phyloP scores from a whole-genome alignment of 2,797 vertebrate genomes.

The Cheirogaleus major region DNA sequence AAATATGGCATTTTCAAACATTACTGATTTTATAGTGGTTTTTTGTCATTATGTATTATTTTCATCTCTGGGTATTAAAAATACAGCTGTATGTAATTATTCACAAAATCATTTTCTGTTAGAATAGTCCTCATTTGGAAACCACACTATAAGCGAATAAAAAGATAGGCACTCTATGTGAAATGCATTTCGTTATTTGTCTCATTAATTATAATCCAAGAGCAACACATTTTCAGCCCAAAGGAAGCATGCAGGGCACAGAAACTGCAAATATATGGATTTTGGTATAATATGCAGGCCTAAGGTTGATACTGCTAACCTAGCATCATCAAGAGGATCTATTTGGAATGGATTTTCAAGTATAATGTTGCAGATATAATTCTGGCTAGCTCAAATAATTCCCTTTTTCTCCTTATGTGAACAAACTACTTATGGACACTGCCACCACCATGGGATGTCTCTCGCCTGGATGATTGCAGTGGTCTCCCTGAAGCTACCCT shows the following conservation, averaged over 20 bases:
- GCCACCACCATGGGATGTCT: background rate
- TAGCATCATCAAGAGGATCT: background rate
- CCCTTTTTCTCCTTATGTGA: background rate
- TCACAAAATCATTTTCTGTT: conserved; percentile 39
- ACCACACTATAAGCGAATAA: background rate
- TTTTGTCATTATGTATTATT: conserved; percentile 36
- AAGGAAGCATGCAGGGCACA: background rate
- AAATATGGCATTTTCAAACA: conserved; percentile 39
- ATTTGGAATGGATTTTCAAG: background rate
- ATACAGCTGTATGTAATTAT: conserved; percentile 3
- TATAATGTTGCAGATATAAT: background rate
- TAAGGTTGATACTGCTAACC: background rate
- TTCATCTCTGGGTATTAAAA: conserved; percentile 34
- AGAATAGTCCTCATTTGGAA: conserved; percentile 42
- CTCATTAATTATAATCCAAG: conserved; percentile 4
- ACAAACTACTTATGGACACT: background rate
- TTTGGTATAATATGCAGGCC: background rate
- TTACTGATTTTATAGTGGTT: conserved; percentile 25
- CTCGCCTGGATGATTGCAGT: background rate
- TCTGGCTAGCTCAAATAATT: background rate
- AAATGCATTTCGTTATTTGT: background rate
- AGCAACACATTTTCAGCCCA: background rate
- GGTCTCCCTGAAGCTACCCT: background rate
- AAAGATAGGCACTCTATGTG: background rate
- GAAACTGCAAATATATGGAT: background rate